Base-by-base conservation (phyloP, 1,140 invertebrate genomes). In the Kradibia gibbosae region DNA sequence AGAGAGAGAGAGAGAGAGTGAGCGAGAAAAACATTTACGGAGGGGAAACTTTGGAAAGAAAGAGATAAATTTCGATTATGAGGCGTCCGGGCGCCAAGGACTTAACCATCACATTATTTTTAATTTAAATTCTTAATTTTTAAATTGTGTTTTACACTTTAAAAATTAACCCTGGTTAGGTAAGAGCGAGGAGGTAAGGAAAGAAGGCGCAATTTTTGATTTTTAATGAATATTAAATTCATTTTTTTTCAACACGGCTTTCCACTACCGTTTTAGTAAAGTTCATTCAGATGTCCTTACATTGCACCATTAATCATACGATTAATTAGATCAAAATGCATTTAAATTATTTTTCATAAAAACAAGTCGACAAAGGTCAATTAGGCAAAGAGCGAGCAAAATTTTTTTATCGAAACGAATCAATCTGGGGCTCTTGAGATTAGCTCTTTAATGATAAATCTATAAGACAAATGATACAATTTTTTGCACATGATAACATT, bases 11-110 rank as follows among this genome's bases (percentile, higher is more conserved):
- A 42, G 31, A 76, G n/a, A n/a, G n/a, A n/a, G n/a, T n/a, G n/a
- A n/a, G n/a, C n/a, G n/a, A n/a, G n/a, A 53, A 11, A 76, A 50
- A 57, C 57, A 36, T 78, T 78, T 71, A 78, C 57, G 65, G 22
- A 60, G 65, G 45, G 50, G 70, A 71, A 13, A 42, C 22, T 42
- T 20, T n/a, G 50, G 62, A 20, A 45, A 48, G 45, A 53, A 28
- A 11, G 39, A 48, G 57, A 77, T 13, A 42, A 45, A 76, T 73
- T 73, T 73, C 55, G 7, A 73, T 73, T 73, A n/a, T 31, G 39
- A 48, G 39, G 25, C 39, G 25, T 20, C 25, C 7, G 39, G 15
- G 28, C 3, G 11, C 39, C 34, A 39, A 67, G 36, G 62, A 22
- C 3, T 2, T 39, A 8, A 2, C 62, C 1, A 1, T 22, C 7